Conservation (phyloP, 2,113 vertebrate species). For the Oncorhynchus mykiss region DNA sequence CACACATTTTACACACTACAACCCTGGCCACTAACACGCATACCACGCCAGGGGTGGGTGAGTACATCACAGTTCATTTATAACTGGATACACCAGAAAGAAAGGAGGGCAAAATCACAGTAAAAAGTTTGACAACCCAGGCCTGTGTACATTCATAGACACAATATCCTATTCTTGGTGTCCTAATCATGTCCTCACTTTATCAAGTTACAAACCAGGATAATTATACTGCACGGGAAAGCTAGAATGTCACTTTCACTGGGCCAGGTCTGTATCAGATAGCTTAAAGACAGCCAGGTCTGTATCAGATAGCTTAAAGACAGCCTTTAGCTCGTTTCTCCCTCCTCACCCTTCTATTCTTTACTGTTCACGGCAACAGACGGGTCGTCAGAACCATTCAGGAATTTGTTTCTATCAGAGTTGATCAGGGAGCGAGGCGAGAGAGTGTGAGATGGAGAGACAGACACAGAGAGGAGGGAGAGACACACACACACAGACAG, state of each 20-base stretch:
- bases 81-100: too few relatives aligned
- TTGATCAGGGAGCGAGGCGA: not conserved
- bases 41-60: too few relatives aligned
- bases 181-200: not conserved
- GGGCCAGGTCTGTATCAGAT: not conserved
- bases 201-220: not conserved
- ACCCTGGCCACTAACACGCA: too few relatives aligned
- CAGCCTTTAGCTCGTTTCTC: not conserved
- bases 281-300: too few relatives aligned
- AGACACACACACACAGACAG: too few relatives aligned
- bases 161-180: not conserved
- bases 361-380: not conserved
- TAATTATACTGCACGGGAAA: not conserved
- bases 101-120: not conserved
- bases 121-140: not conserved
- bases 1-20: not conserved
- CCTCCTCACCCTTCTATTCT: not conserved
- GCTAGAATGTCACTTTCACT: not conserved
- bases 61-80: too few relatives aligned
- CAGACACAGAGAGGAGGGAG: not conserved
- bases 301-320: too few relatives aligned
- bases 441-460: not conserved
- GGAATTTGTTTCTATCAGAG: not conserved
- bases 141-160: not conserved
- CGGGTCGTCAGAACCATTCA: not conserved